Conservation (phyloP, 2,113 vertebrate genomes). For the Sander vitreus region DNA sequence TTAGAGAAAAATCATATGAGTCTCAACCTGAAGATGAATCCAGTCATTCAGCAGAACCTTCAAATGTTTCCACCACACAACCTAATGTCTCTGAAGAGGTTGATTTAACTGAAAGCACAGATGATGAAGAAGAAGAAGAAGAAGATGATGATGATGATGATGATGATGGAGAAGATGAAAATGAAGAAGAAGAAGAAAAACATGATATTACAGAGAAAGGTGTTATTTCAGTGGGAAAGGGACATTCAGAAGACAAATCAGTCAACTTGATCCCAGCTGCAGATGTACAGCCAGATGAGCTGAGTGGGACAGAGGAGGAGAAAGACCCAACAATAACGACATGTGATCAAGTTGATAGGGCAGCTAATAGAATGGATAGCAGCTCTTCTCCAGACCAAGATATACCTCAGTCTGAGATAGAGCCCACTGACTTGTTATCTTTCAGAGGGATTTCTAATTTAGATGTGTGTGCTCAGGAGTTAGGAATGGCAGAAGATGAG, state of each 20-base stretch:
- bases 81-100: conserved; percentile 21
- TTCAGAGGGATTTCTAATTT: conserved; percentile 40
- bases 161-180: background rate
- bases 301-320: conserved; percentile 21
- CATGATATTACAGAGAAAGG: background rate
- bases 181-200: conserved; percentile 23
- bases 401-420: conserved; percentile 36
- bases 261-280: conserved; percentile 18
- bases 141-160: background rate
- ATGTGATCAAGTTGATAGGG: conserved; percentile 39
- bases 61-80: conserved; percentile 33
- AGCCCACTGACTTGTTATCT: conserved; percentile 24
- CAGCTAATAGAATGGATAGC: conserved; percentile 37
- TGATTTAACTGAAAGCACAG: conserved; percentile 31
- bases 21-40: conserved; percentile 51
- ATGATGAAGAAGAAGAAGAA: background rate
- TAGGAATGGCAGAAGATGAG: conserved; percentile 12
- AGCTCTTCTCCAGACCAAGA: conserved; percentile 35
- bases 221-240: conserved; percentile 4
- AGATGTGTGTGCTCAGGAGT: conserved; percentile 68
- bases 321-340: conserved; percentile 6
- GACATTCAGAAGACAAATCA: conserved; percentile 23
- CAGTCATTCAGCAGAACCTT: conserved; percentile 34
- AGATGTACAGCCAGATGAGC: conserved; percentile 52
- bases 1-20: conserved; percentile 65